Conservation (phyloP, 2,888 invertebrate species). For the Oscheius sp. region DNA sequence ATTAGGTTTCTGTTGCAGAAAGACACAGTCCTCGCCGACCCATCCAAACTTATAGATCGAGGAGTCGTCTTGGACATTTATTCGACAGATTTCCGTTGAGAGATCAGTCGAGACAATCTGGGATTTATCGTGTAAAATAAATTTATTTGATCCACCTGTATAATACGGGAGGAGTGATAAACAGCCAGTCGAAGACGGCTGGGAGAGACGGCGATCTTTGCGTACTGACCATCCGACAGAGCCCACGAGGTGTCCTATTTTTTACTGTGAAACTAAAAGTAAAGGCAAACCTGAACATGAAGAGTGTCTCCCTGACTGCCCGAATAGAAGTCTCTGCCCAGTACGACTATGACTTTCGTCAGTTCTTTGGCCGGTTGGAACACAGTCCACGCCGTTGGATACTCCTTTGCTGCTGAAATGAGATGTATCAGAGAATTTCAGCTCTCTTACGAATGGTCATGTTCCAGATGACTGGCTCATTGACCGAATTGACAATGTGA, state of each 20-base stretch:
- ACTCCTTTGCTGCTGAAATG: slow-evolving; percentile 40
- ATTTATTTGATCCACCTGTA: slow-evolving; percentile 28
- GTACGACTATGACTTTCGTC: slow-evolving; percentile 50
- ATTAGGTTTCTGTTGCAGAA: slow-evolving; percentile 20
- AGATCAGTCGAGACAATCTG: slow-evolving; percentile 34
- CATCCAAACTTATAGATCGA: slow-evolving; percentile 32
- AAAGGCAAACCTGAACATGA: slow-evolving; percentile 27
- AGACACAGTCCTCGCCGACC: slow-evolving; percentile 32
- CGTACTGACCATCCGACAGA: slow-evolving; percentile 33
- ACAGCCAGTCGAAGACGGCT: slow-evolving; percentile 27
- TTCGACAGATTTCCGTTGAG: slow-evolving; percentile 8
- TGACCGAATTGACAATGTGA: slow-evolving; percentile 55
- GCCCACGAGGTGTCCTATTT: slow-evolving; percentile 33
- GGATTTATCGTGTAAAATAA: background rate
- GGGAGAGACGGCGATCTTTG: slow-evolving; percentile 19
- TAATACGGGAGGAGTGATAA: slow-evolving; percentile 36
- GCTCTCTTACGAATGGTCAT: slow-evolving; percentile 47
- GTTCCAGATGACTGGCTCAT: slow-evolving; percentile 57
- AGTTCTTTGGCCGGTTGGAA: slow-evolving; percentile 51
- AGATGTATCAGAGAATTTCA: background rate
- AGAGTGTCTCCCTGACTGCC: slow-evolving; percentile 56
- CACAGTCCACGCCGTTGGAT: slow-evolving; percentile 52
- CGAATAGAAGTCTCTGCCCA: slow-evolving; percentile 49
- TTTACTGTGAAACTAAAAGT: background rate
- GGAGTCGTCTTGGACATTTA: slow-evolving; percentile 23